phyloP scores from a whole-genome alignment of 2,888 invertebrate species.

The Eretmocerus hayati region DNA sequence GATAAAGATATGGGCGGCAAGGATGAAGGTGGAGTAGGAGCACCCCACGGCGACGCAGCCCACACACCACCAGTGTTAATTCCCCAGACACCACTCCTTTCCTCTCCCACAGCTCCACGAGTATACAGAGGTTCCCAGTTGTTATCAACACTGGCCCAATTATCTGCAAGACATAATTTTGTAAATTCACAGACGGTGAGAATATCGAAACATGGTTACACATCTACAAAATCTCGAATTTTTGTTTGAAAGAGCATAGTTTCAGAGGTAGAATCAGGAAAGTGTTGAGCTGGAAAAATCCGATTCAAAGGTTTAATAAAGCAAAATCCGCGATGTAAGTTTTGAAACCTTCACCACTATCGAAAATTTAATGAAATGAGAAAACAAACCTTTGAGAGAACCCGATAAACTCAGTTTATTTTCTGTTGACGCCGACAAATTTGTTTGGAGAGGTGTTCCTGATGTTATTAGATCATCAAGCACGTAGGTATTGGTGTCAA shows the following conservation, averaged over 20 bases:
- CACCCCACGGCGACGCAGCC: constrained; percentile 45
- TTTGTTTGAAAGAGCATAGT: not conserved
- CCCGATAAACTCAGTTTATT: constrained; percentile 31
- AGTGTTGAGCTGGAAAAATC: not conserved
- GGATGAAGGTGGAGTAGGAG: constrained; percentile 41
- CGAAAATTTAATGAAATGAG: not conserved
- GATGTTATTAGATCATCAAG: constrained; percentile 31
- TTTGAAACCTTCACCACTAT: not conserved
- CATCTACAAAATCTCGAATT: too few species aligned
- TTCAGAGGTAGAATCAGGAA: too few species aligned
- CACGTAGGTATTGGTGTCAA: constrained; percentile 33
- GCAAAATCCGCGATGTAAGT: not conserved
- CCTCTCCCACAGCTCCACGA: constrained; percentile 42
- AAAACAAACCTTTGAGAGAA: constrained; percentile 36
- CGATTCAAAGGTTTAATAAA: not conserved
- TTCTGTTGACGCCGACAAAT: constrained; percentile 33
- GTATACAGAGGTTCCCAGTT: constrained; percentile 44
- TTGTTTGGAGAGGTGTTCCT: constrained; percentile 31
- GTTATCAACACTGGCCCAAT: constrained; percentile 41
- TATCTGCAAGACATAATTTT: constrained; percentile 29
- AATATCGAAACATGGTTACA: too few species aligned
- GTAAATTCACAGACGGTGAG: too few species aligned
- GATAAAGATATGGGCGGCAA: constrained; percentile 29
- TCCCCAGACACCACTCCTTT: constrained; percentile 45
- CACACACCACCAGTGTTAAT: constrained; percentile 44